These are phyloP conservation scores for Lepidurus couesii DNA, from an alignment of 1,140 invertebrate genomes.

Conservation along the genomic window DNA sequence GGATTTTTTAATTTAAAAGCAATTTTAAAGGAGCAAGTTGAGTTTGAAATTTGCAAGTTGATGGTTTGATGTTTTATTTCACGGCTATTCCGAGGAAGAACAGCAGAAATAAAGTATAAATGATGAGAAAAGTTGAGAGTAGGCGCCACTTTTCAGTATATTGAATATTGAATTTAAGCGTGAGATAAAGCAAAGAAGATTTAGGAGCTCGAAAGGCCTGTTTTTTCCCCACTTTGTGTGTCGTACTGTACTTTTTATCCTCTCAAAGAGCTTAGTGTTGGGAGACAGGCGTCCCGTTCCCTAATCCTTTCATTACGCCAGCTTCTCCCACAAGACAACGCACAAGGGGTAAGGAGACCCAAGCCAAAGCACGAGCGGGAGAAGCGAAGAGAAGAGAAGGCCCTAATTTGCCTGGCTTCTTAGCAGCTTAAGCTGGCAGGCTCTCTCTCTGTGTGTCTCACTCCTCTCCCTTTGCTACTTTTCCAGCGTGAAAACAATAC, in stretches of 20 bases:
- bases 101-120: neutral
- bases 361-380: neutral
- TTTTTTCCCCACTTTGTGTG: slow-evolving; percentile 10
- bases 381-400: neutral
- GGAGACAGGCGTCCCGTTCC: slow-evolving; percentile 15
- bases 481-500: slow-evolving; percentile 6
- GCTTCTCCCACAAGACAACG: slow-evolving; percentile 17
- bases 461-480: neutral
- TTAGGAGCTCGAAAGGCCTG: neutral
- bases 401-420: slow-evolving; percentile 21
- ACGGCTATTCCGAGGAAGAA: too few species aligned
- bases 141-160: neutral
- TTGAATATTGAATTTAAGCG: slow-evolving; percentile 1
- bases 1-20: too few species aligned
- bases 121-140: neutral
- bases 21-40: too few species aligned
- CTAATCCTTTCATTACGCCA: slow-evolving; percentile 22
- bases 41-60: too few species aligned
- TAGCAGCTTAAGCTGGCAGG: slow-evolving; percentile 20
- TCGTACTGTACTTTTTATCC: slow-evolving; percentile 9
- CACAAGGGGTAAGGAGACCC: neutral
- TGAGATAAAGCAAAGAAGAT: neutral
- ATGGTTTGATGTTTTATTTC: too few species aligned
- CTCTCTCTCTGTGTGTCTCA: neutral
- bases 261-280: slow-evolving; percentile 14